A percentile compares a stretch with the other conserved stretches of the same genome.
Conservation (phyloP, 2,797 vertebrate genomes). For the Cynodonichthys magdalenae region DNA sequence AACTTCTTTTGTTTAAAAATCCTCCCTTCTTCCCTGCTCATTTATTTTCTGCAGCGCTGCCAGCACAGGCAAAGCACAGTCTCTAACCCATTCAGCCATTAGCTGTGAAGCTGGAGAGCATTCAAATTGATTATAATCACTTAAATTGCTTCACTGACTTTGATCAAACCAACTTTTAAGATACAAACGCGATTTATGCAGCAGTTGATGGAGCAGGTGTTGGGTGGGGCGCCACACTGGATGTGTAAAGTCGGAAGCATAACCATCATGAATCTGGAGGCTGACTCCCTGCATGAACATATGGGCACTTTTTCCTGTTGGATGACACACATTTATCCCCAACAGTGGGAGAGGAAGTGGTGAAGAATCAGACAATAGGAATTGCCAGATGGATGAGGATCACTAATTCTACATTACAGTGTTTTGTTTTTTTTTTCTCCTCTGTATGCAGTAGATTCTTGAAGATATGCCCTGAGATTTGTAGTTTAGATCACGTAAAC, state of each 20-base stretch:
- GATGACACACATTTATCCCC: constrained; percentile 1
- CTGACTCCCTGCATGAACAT: not conserved
- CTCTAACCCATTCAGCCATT: constrained; percentile 67
- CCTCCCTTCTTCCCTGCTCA: constrained; percentile 8
- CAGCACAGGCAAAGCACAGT: constrained; percentile 20
- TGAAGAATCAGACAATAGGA: not conserved
- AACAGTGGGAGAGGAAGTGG: not conserved
- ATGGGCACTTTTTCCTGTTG: not conserved
- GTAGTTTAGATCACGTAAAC: constrained; percentile 28
- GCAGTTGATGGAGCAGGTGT: constrained; percentile 35
- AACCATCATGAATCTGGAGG: constrained; percentile 16
- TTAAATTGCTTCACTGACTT: constrained; percentile 67
- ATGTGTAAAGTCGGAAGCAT: constrained; percentile 19
- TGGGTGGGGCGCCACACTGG: constrained; percentile 6
- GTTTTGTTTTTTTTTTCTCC: too few relatives aligned
- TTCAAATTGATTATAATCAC: constrained; percentile 75
- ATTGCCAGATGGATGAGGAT: constrained; percentile 9
- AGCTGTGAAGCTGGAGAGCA: constrained; percentile 66
- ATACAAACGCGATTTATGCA: constrained; percentile 41
- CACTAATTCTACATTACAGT: not conserved
- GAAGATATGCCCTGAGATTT: constrained; percentile 8
- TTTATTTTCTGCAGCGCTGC: constrained; percentile 30
- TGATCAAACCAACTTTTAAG: constrained; percentile 64
- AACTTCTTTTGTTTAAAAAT: constrained; percentile 13
- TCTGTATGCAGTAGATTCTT: constrained; percentile 5